Base-by-base conservation (phyloP, 92 coral and sea anemone species). In the Porites lobata region DNA sequence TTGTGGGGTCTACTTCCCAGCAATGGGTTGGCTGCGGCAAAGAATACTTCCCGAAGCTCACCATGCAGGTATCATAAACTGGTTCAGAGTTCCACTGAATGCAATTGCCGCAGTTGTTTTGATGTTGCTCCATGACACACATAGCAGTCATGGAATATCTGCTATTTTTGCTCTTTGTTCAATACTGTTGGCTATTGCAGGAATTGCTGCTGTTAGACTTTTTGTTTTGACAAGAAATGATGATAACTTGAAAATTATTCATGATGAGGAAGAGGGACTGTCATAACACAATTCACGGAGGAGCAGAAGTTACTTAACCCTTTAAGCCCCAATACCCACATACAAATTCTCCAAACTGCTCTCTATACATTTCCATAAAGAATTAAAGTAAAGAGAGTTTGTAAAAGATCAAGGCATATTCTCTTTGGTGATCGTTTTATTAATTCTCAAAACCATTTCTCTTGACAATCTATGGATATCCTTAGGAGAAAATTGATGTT, bases 1-100 rank as follows among this genome's bases (percentile, higher is more conserved):
- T 11, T 97, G 99, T 79, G 99, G 99, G 15, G 86, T 97, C 64
- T 97, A 97, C 79, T 97, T 97, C 70, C 99, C 99, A 13, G 98
- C 99, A 5, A 97, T 97, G 99, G 98, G 98, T 51, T 97, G 99
- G 98, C 62, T 97, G 74, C 95, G 99, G 56, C 99, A 90, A 66
- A 90, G 90, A 53, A 89, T 96, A 51, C 98, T 97, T 69, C 99
- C 99, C 1, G 99, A 97, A 64, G 98, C 99, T 1, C 99, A 97
- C 77, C 99, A 97, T 65, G 95, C 98, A 63, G 99, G 99, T 51
- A 97, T 97, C 57, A 97, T 97, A 17, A 97, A 97, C 94, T 97
- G 99, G 99, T 97, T 97, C 89, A 90, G 99, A 19, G 98, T 97
- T 29, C 99, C 99, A 5, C 80, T 97, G 26, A 97, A 97, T 75